A percentile compares a stretch with the other conserved stretches of the same genome.
Conservation (phyloP, 2,113 vertebrate species). For the Psephotus haematonotus region DNA sequence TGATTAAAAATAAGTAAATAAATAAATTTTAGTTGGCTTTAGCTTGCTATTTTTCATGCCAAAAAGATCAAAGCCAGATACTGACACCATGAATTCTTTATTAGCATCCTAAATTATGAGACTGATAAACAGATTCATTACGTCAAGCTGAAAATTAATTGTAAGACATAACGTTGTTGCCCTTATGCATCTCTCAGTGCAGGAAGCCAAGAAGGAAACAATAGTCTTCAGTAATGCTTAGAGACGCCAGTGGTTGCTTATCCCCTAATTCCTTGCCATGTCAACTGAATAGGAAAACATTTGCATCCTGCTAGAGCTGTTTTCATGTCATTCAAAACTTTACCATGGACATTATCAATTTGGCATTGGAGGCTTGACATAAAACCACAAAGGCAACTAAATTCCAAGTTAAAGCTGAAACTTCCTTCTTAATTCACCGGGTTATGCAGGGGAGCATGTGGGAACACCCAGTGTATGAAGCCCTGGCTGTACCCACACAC, state of each 20-base stretch:
- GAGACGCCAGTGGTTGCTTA: background rate
- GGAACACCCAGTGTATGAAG: background rate
- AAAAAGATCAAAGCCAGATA: background rate
- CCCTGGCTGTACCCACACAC: background rate
- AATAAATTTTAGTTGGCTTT: background rate
- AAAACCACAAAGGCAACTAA: background rate
- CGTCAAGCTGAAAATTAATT: background rate
- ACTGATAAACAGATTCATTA: background rate
- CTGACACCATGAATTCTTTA: background rate
- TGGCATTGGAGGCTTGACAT: background rate
- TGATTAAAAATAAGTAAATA: background rate
- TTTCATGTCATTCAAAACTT: conserved; percentile 12
- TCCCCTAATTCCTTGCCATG: background rate
- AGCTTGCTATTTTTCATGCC: background rate
- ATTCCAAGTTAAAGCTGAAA: conserved; percentile 17
- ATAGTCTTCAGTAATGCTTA: background rate
- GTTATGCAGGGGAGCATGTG: background rate
- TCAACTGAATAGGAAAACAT: background rate
- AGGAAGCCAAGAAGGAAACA: background rate
- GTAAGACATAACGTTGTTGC: background rate
- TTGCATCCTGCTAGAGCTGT: background rate
- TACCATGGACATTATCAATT: background rate
- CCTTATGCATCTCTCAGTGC: background rate
- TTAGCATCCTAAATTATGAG: background rate
- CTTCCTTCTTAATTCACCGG: background rate